Conservation (phyloP, 2,888 invertebrate genomes). For the Phortica okadai region DNA sequence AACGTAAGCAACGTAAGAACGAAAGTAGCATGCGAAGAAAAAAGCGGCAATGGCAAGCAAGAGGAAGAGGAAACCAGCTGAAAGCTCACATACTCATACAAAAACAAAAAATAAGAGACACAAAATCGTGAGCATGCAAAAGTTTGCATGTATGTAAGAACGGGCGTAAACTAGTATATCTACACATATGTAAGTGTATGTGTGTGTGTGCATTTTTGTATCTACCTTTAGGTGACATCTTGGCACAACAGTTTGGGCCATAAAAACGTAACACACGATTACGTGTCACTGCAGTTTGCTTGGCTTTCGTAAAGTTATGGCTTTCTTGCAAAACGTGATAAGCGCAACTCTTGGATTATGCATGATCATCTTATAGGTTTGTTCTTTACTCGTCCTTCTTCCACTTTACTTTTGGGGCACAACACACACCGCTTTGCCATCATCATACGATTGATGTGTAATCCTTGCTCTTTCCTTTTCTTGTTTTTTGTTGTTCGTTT, state of each 20-base stretch:
- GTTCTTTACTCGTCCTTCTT: background rate
- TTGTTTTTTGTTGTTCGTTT: background rate
- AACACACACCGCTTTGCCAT: background rate
- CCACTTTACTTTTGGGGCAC: background rate
- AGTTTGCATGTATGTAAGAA: constrained; percentile 2
- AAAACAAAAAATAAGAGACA: background rate
- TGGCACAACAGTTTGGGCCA: constrained; percentile 5
- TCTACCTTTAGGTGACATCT: constrained; percentile 1
- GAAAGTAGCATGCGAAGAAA: background rate
- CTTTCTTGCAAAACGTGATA: constrained; percentile 26
- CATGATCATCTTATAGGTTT: background rate
- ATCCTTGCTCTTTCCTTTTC: background rate
- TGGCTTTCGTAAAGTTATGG: constrained; percentile 20
- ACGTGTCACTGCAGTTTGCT: constrained; percentile 24
- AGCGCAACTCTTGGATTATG: constrained; percentile 24
- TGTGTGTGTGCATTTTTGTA: background rate
- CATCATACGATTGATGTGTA: background rate
- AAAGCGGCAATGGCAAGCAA: background rate
- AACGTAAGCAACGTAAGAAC: constrained; percentile 19
- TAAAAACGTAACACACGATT: constrained; percentile 33
- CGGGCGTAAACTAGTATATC: background rate
- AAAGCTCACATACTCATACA: background rate
- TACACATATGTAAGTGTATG: background rate
- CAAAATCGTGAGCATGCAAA: background rate
- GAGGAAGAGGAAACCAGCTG: too few relatives aligned